A percentile compares a stretch with the other conserved stretches of the same genome.
Conservation (phyloP, 2,797 vertebrate species). For the Caiman crocodilus region DNA sequence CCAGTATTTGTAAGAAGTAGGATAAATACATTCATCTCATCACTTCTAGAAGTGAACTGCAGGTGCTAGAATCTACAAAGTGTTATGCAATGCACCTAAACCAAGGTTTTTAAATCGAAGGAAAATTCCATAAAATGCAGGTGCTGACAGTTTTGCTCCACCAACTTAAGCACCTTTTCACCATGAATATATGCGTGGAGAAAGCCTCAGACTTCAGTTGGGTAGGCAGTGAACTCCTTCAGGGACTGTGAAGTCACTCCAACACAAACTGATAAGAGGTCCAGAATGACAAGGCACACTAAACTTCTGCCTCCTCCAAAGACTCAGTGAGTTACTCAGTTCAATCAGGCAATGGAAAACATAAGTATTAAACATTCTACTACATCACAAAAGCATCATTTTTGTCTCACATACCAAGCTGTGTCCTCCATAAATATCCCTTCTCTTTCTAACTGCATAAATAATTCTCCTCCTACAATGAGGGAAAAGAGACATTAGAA, state of each 20-base stretch:
- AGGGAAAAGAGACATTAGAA: constrained; percentile 42
- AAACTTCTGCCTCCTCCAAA: background rate
- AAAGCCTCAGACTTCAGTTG: background rate
- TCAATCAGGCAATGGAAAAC: background rate
- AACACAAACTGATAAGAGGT: constrained; percentile 7
- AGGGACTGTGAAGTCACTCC: background rate
- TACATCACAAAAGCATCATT: constrained; percentile 55
- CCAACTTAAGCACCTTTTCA: background rate
- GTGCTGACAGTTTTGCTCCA: background rate
- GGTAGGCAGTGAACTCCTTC: background rate
- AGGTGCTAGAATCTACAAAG: background rate
- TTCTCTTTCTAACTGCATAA: constrained; percentile 99
- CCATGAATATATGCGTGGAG: background rate
- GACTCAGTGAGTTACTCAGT: background rate
- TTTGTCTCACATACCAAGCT: constrained; percentile 89
- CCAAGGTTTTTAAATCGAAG: background rate
- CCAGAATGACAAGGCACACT: background rate
- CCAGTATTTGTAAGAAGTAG: accelerated
- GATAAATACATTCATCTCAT: background rate
- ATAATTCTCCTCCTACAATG: constrained; percentile 94
- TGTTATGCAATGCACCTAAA: background rate
- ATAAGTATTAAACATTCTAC: background rate
- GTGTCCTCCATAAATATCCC: constrained; percentile 99
- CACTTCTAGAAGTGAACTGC: background rate
- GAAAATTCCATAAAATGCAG: background rate